phyloP scores from a whole-genome alignment of 2,888 invertebrate genomes.

The Torymus tubicola region DNA sequence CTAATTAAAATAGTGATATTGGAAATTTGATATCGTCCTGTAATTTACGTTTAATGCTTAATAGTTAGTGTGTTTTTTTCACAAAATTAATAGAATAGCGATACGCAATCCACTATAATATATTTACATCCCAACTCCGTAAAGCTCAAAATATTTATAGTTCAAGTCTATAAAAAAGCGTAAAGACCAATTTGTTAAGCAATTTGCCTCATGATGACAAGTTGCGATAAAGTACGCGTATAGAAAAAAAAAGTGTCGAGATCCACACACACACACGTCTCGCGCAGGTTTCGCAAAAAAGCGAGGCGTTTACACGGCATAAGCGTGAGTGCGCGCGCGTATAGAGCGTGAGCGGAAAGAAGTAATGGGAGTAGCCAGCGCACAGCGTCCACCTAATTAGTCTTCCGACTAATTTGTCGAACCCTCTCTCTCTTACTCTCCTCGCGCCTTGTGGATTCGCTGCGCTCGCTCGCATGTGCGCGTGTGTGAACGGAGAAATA shows the following conservation, averaged over 20 bases:
- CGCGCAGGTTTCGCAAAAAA: not conserved
- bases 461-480: slow-evolving; percentile 33
- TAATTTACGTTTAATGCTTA: too few relatives aligned
- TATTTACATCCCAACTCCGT: not conserved
- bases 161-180: not conserved
- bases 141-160: slow-evolving; percentile 40
- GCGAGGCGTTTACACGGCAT: slow-evolving; percentile 33
- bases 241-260: not conserved
- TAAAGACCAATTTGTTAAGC: slow-evolving; percentile 44
- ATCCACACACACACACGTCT: too few relatives aligned
- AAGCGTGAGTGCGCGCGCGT: slow-evolving; percentile 1
- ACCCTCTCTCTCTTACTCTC: slow-evolving; percentile 23
- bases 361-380: slow-evolving; percentile 33
- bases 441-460: slow-evolving; percentile 49
- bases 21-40: too few relatives aligned
- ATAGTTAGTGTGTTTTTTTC: not conserved
- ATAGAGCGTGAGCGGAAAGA: slow-evolving; percentile 9
- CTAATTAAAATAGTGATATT: too few relatives aligned
- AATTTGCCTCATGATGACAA: slow-evolving; percentile 39
- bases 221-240: slow-evolving; percentile 12
- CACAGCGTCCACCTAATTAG: slow-evolving; percentile 57
- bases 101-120: slow-evolving; percentile 2
- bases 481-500: slow-evolving; percentile 52
- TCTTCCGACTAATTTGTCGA: slow-evolving; percentile 60
- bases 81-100: not conserved